Conservation (phyloP, 2,113 vertebrate genomes). For the Panurus biarmicus region DNA sequence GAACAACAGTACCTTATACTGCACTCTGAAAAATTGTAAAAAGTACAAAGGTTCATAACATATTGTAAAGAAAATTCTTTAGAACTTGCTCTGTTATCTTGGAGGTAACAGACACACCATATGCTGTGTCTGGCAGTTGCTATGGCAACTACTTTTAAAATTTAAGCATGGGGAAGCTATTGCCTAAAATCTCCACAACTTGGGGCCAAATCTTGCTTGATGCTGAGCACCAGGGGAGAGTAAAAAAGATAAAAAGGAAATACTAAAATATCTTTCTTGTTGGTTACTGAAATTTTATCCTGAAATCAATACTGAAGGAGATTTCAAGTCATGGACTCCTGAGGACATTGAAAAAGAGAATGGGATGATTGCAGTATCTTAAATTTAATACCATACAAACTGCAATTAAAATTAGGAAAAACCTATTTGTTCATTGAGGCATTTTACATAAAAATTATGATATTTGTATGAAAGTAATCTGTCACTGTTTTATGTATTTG, state of each 20-base stretch:
- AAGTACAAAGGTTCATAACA: constrained; percentile 79
- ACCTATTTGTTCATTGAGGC: background rate
- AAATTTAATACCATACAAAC: background rate
- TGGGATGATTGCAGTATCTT: background rate
- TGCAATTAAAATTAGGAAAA: background rate
- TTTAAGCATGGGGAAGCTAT: constrained; percentile 76
- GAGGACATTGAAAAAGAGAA: background rate
- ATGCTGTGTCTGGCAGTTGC: constrained; percentile 80
- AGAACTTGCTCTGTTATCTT: constrained; percentile 78
- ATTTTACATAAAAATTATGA: background rate
- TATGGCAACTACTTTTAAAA: constrained; percentile 78
- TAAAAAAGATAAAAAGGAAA: constrained; percentile 50
- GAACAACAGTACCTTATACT: constrained; percentile 68
- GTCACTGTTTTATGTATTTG: background rate
- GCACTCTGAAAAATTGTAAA: constrained; percentile 69
- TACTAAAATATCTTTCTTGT: constrained; percentile 31
- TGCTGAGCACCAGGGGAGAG: constrained; percentile 2
- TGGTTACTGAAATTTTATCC: constrained; percentile 39
- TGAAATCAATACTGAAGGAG: background rate
- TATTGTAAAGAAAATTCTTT: constrained; percentile 79
- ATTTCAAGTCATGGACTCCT: background rate
- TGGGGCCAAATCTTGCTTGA: constrained; percentile 55
- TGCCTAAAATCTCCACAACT: constrained; percentile 76
- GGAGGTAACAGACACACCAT: constrained; percentile 82
- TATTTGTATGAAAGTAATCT: background rate